Base-by-base conservation (phyloP, 2,113 vertebrate genomes). In the Cinclus mexicanus region DNA sequence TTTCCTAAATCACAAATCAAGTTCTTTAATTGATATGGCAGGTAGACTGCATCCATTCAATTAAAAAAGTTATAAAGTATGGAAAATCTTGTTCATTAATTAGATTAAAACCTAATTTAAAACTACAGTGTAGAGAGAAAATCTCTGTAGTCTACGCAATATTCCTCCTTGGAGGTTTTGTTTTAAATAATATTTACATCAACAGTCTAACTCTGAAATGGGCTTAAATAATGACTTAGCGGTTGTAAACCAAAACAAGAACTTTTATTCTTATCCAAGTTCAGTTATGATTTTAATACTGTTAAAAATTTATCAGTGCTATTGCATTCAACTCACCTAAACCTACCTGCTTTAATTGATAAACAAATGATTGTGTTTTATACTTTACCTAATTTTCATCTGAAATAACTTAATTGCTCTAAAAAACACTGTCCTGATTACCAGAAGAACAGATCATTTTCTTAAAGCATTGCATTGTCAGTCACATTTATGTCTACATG, bases 91-190 rank as follows among this genome's bases (percentile, higher is more conserved):
- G 22, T 26, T 82, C 71, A 83, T 46, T 74, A 59, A 35, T 28
- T 63, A 83, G 14, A 41, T 80, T 47, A 71, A 77, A 52, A 52
- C 4, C 25, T 74, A 35, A 84, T 46, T 69, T 87, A 35, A 82
- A 92, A 79, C 16, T 35, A 46, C 20, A 63, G 12, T 2, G 6
- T 12, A 68, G 44, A 60, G 33, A 31, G 25, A 25, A 41, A 67
- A n/a, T 19, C 10, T 59, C 21, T 4, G 0, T 20, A 42, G 3
- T 23, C 15, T 61, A 1, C 25, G 8, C 1, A 12, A 52, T 71
- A 42, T 44, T 3, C 5, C 8, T 14, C 4, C 6, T n/a, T 11
- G 4, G 10, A 74, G 9, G 1, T 16, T 61, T 39, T 70, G 28
- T 46, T 39, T 76, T 21, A 68, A 56, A 42, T 56, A 35, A 24